Conservation (phyloP, 2,797 vertebrate genomes). For the Bradypodion ventrale region DNA sequence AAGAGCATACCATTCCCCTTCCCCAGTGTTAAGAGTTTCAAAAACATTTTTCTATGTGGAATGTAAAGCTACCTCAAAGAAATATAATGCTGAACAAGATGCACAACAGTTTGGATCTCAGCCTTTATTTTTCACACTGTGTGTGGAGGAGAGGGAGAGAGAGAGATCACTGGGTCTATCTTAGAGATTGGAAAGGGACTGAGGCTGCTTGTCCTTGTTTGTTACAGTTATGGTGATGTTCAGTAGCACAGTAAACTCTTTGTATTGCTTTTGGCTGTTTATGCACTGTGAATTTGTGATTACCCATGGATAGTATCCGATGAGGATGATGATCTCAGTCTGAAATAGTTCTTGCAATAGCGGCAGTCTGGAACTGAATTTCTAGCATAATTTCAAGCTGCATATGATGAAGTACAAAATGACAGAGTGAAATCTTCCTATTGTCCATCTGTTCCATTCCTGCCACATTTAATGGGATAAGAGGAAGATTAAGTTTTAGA, state of each 20-base stretch:
- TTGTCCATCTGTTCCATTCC: neutral
- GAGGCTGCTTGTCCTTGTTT: conserved; percentile 47
- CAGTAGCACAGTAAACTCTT: conserved; percentile 53
- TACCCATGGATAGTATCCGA: conserved; percentile 39
- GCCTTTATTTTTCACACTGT: conserved; percentile 49
- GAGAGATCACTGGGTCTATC: neutral
- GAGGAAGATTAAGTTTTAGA: conserved; percentile 19
- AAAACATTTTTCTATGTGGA: neutral
- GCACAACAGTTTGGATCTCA: neutral
- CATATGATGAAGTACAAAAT: neutral
- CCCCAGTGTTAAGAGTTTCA: neutral
- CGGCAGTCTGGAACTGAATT: conserved; percentile 23
- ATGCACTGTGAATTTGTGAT: conserved; percentile 38
- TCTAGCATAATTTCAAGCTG: conserved; percentile 17
- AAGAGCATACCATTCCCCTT: neutral
- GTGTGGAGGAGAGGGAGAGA: conserved; percentile 56
- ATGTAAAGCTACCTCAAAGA: neutral
- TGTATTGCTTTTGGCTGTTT: conserved; percentile 58
- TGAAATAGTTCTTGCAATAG: conserved; percentile 32
- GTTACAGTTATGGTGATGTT: conserved; percentile 24
- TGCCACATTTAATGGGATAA: conserved; percentile 14
- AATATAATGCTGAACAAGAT: neutral
- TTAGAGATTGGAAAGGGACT: conserved; percentile 47
- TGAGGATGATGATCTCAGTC: conserved; percentile 23
- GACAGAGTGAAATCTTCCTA: neutral